These are phyloP conservation scores for Lytechinus pictus DNA, from an alignment of 35 echinoderm and acorn worm genomes.

Conservation along the genomic window DNA sequence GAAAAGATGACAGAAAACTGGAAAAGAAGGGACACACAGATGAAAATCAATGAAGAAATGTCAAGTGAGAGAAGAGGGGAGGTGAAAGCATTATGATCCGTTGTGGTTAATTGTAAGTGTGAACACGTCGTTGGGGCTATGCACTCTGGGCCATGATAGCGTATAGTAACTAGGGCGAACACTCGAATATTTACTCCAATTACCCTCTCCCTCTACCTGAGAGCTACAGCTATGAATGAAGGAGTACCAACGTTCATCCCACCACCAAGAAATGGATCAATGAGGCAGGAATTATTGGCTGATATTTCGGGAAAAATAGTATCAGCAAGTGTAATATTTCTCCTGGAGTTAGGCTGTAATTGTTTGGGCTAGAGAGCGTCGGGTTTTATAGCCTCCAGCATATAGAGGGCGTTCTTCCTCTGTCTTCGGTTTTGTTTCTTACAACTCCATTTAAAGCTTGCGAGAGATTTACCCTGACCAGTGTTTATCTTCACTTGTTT, in stretches of 20 bases:
- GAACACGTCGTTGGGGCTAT: background rate
- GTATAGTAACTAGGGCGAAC: slow-evolving; percentile 10
- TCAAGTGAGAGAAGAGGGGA: no score
- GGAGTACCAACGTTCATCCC: background rate
- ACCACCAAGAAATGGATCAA: background rate
- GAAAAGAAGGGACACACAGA: no score
- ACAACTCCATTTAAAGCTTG: background rate
- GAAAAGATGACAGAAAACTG: no score
- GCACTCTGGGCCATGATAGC: background rate
- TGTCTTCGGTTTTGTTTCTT: background rate
- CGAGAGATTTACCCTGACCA: background rate
- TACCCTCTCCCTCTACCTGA: background rate
- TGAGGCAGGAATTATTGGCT: slow-evolving; percentile 1
- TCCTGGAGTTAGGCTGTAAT: slow-evolving; percentile 2
- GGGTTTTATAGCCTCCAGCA: background rate
- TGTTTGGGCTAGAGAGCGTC: background rate
- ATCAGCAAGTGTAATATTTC: background rate
- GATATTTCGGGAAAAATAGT: slow-evolving; percentile 19
- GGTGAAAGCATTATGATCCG: background rate
- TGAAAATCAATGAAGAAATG: no score
- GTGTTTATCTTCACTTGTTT: background rate
- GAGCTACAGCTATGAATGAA: background rate
- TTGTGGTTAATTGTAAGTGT: background rate
- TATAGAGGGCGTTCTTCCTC: background rate
- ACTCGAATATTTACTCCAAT: slow-evolving; percentile 11